Percentiles rank a stretch among this genome's conserved stretches.
Evolutionary conservation across 2,113 vertebrate species (phyloP).

Genomic region (Entomyzon cyanotis): DNA sequence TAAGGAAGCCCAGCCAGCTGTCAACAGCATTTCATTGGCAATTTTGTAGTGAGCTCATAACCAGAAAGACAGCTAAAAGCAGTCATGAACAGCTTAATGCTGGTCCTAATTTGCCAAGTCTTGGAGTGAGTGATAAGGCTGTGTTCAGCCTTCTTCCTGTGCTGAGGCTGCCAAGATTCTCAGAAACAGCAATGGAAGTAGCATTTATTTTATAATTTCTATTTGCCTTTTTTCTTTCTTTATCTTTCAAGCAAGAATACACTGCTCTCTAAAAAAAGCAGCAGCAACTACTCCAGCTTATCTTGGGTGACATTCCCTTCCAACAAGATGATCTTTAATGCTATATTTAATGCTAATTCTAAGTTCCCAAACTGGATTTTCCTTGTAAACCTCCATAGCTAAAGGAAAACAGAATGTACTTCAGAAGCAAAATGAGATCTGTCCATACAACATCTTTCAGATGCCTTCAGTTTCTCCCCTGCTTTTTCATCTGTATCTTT

Average conservation of each 20-base stretch:
- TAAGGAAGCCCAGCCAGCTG: not conserved
- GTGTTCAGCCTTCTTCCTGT: not conserved
- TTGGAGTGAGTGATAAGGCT: conserved; percentile 37
- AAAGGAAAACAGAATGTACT: not conserved
- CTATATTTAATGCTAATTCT: not conserved
- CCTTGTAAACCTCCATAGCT: not conserved
- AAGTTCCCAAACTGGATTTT: conserved; percentile 12
- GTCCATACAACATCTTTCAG: not conserved
- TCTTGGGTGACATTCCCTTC: not conserved
- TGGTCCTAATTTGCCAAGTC: conserved; percentile 40
- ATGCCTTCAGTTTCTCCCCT: not conserved
- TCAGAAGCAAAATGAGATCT: conserved; percentile 8
- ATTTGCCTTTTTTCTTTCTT: not conserved
- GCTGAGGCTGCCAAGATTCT: not conserved
- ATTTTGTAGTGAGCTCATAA: conserved; percentile 16
- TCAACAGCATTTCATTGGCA: not conserved
- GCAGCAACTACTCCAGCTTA: conserved; percentile 15
- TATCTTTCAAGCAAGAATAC: conserved; percentile 17
- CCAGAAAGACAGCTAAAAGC: conserved; percentile 15
- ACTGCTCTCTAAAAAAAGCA: not conserved
- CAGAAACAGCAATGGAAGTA: not conserved
- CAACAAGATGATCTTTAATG: not conserved
- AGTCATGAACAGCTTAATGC: conserved; percentile 41
- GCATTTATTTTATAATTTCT: not conserved
- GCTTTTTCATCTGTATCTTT: not conserved